Evolutionary conservation across 1,140 invertebrate species (phyloP).

Genomic region (Cyrtorhinus lividipennis): DNA sequence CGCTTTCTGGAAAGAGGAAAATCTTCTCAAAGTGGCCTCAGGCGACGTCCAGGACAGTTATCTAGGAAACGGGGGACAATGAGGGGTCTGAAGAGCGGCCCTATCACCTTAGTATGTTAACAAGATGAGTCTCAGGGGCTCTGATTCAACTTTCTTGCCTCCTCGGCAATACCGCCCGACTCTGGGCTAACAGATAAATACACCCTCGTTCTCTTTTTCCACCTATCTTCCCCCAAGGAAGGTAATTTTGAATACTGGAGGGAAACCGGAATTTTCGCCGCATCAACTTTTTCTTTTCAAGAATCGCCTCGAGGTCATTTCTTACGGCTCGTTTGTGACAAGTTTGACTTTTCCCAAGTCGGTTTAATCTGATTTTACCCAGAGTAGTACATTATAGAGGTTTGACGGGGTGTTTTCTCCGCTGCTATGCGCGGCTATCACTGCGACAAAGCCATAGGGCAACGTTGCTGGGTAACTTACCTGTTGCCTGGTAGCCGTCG

Average conservation of each 20-base stretch:
- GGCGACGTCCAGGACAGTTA: background rate
- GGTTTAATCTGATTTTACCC: background rate
- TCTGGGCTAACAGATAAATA: background rate
- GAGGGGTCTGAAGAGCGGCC: no score
- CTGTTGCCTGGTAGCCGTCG: no score
- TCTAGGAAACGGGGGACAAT: background rate
- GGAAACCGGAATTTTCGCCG: background rate
- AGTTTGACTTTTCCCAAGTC: background rate
- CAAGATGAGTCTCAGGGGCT: background rate
- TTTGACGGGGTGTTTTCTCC: no score
- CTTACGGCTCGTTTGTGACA: background rate
- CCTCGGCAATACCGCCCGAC: no score
- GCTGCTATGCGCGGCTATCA: no score
- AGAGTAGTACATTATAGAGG: no score
- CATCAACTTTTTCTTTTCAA: background rate
- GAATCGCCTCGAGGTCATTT: background rate
- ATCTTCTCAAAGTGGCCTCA: background rate
- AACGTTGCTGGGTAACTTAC: no score
- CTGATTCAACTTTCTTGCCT: background rate
- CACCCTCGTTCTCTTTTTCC: background rate
- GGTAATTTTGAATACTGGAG: background rate
- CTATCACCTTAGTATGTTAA: background rate
- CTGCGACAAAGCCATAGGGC: no score
- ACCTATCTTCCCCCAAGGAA: background rate
- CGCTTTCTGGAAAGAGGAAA: background rate